These are phyloP conservation scores for Megalops atlanticus DNA, from an alignment of 2,113 vertebrate genomes.

Conservation along the genomic window DNA sequence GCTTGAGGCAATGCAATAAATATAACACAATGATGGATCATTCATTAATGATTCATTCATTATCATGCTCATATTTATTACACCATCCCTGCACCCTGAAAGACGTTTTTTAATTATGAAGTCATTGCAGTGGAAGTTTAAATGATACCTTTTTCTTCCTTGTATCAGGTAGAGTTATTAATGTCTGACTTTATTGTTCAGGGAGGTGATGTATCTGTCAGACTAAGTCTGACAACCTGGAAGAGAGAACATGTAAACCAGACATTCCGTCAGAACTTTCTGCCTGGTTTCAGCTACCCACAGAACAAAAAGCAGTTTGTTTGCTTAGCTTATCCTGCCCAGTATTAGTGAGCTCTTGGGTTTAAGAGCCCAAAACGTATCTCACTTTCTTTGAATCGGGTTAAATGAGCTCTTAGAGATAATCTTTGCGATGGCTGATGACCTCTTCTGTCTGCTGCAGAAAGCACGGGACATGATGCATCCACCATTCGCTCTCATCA, in stretches of 20 bases:
- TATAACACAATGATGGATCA: too few relatives aligned
- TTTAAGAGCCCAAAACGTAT: too few relatives aligned
- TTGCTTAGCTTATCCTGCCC: neutral
- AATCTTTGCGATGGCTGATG: too few relatives aligned
- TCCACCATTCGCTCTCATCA: too few relatives aligned
- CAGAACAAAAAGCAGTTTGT: neutral
- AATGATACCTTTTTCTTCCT: conserved; percentile 4
- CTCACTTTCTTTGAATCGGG: too few relatives aligned
- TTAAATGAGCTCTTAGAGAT: too few relatives aligned
- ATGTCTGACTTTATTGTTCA: neutral
- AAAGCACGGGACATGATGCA: too few relatives aligned
- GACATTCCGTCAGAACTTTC: conserved; percentile 9
- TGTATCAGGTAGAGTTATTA: neutral
- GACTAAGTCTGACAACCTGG: conserved; percentile 1
- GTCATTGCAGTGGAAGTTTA: neutral
- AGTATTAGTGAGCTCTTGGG: too few relatives aligned
- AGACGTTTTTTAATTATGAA: too few relatives aligned
- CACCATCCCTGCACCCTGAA: neutral
- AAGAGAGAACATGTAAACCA: conserved; percentile 1
- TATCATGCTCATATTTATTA: neutral
- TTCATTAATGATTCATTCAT: neutral
- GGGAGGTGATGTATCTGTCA: conserved; percentile 4
- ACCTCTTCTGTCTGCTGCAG: too few relatives aligned
- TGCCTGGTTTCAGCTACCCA: neutral
- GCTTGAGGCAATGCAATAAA: neutral